Conservation (phyloP, 2,888 invertebrate genomes). For the Aplocera efformata region DNA sequence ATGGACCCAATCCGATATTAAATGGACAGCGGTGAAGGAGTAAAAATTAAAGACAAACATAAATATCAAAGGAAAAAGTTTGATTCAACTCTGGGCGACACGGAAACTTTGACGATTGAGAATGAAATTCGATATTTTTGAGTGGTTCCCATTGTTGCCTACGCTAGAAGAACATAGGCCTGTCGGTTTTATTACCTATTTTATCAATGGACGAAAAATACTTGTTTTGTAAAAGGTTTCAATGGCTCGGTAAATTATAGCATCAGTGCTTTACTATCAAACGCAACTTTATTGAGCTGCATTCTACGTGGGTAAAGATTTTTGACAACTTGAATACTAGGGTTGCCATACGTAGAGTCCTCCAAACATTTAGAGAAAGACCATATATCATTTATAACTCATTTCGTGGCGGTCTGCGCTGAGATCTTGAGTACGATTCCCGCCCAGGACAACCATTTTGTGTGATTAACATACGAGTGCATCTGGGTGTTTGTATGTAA, state of each 20-base stretch:
- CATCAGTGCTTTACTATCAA: conserved; percentile 7
- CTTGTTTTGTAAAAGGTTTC: conserved; percentile 16
- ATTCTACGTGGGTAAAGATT: not conserved
- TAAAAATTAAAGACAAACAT: conserved; percentile 78
- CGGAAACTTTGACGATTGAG: conserved; percentile 61
- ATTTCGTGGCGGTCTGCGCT: no score
- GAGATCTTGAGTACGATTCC: no score
- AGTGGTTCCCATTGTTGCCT: conserved; percentile 49
- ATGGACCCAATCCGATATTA: conserved; percentile 69
- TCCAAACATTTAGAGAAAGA: conserved; percentile 9
- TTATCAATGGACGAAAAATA: conserved; percentile 57
- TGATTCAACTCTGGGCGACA: conserved; percentile 57
- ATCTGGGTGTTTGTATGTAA: no score
- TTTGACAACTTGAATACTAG: not conserved
- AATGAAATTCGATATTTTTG: conserved; percentile 72
- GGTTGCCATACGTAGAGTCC: no score
- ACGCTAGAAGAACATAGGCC: conserved; percentile 48
- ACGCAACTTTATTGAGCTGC: conserved; percentile 1
- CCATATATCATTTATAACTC: no score
- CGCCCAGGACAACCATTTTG: no score
- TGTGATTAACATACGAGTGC: no score
- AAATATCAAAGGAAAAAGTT: conserved; percentile 68
- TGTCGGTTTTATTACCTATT: conserved; percentile 54
- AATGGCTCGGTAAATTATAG: conserved; percentile 17
- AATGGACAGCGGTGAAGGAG: conserved; percentile 70